These are phyloP conservation scores for Pseudopodoces humilis DNA, from an alignment of 2,113 vertebrate genomes.

Conservation along the genomic window DNA sequence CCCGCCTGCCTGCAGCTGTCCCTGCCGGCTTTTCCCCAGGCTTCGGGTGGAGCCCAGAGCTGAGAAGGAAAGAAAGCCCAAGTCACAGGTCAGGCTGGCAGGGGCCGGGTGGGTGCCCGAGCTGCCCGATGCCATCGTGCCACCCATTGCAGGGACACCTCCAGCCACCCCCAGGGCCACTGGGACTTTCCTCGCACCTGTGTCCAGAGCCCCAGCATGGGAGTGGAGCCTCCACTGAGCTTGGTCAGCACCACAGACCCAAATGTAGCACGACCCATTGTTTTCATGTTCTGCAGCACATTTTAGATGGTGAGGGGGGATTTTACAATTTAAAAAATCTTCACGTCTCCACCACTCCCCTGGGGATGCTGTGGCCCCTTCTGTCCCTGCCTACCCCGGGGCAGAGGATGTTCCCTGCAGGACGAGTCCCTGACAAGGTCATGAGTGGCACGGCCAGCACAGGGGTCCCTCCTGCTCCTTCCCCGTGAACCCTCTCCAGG, in stretches of 20 bases:
- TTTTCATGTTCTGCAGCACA: background rate
- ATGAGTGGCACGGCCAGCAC: fast-evolving
- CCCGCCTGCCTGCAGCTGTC: fast-evolving
- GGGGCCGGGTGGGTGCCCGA: background rate
- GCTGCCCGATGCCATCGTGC: background rate
- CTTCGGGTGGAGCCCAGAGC: fast-evolving
- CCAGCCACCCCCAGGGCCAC: fast-evolving
- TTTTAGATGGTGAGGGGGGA: background rate
- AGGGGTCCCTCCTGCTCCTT: background rate
- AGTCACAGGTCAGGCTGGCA: background rate
- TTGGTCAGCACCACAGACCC: background rate
- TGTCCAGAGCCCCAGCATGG: background rate
- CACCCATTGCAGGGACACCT: background rate
- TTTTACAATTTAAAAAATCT: background rate
- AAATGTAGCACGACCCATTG: background rate
- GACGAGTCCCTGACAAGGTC: background rate
- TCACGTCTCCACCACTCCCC: background rate
- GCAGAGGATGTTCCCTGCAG: fast-evolving
- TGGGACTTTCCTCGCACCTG: fast-evolving
- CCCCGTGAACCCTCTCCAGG: background rate
- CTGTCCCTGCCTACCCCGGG: fast-evolving
- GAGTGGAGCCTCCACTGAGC: fast-evolving
- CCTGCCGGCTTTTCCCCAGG: background rate
- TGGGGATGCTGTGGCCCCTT: background rate
- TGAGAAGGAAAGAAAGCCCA: background rate